A percentile compares a stretch with the other conserved stretches of the same genome.
Evolutionary conservation across 2,113 vertebrate genomes (phyloP).

Genomic region (Callipepla californica): DNA sequence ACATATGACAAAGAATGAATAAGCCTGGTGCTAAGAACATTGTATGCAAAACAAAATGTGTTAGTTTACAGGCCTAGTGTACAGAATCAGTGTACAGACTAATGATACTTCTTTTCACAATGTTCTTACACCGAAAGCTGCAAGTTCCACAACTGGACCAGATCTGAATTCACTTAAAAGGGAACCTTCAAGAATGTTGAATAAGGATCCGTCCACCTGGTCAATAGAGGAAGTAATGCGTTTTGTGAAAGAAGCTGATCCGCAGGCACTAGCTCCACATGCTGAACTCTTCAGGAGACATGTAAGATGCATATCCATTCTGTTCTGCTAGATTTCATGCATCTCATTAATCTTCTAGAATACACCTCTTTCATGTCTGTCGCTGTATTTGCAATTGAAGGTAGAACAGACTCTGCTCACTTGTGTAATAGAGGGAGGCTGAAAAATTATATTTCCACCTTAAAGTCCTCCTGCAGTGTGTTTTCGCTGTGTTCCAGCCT

Average conservation of each 20-base stretch:
- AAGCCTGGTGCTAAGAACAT: background rate
- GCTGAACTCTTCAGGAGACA: conserved; percentile 95
- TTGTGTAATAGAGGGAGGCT: background rate
- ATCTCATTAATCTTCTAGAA: background rate
- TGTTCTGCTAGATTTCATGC: background rate
- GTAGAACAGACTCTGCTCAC: background rate
- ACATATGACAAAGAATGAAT: background rate
- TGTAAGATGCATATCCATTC: conserved; percentile 78
- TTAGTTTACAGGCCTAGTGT: background rate
- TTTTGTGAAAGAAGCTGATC: conserved; percentile 93
- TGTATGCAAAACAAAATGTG: background rate
- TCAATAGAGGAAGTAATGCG: conserved; percentile 95
- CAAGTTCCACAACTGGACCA: conserved; percentile 90
- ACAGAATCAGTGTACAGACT: background rate
- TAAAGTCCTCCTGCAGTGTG: background rate
- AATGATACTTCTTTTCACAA: conserved; percentile 8
- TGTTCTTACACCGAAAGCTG: conserved; percentile 76
- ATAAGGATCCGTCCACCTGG: conserved; percentile 89
- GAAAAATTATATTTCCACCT: background rate
- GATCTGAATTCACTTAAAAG: conserved; percentile 84
- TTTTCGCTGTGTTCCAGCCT: background rate
- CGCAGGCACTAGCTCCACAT: conserved; percentile 88
- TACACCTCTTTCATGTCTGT: background rate
- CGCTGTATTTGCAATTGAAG: background rate
- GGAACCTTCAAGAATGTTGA: conserved; percentile 75